These are phyloP conservation scores for Aphidoletes aphidimyza DNA, from an alignment of 2,888 invertebrate species.

Conservation along the genomic window DNA sequence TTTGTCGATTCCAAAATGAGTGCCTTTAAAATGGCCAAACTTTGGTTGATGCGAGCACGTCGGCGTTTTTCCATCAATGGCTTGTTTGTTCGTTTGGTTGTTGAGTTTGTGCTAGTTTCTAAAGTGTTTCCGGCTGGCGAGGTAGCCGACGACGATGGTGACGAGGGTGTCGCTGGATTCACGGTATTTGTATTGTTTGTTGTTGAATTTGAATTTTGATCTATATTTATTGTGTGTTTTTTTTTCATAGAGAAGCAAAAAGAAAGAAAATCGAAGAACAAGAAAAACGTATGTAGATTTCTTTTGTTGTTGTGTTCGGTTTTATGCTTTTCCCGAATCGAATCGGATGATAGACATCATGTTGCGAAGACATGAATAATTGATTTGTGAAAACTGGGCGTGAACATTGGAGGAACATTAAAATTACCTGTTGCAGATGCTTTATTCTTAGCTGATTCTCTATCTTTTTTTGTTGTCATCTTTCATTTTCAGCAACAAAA, in stretches of 20 bases:
- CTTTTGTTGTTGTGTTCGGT: too few species aligned
- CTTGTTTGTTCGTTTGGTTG: conserved; percentile 74
- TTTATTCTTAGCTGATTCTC: conserved; percentile 63
- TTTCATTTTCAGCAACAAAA: conserved; percentile 58
- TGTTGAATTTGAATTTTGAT: conserved; percentile 28
- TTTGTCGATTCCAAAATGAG: conserved; percentile 78
- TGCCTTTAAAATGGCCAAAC: conserved; percentile 77
- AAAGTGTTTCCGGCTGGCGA: conserved; percentile 23
- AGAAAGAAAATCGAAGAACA: not conserved
- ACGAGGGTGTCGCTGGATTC: not conserved
- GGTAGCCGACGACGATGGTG: conserved; percentile 47
- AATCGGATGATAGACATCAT: too few species aligned
- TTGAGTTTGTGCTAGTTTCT: conserved; percentile 15
- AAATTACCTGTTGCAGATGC: conserved; percentile 64
- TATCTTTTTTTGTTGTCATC: conserved; percentile 66
- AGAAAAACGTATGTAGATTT: not conserved
- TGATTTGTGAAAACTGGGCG: not conserved
- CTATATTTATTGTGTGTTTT: not conserved
- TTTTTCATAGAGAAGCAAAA: not conserved
- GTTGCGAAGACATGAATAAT: too few species aligned
- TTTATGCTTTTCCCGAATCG: too few species aligned
- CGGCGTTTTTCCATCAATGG: conserved; percentile 82
- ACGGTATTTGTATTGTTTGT: conserved; percentile 28
- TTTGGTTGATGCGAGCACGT: conserved; percentile 79
- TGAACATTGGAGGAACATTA: not conserved